These are phyloP conservation scores for Lampropteryx suffumata DNA, from an alignment of 2,888 invertebrate genomes.

Conservation along the genomic window DNA sequence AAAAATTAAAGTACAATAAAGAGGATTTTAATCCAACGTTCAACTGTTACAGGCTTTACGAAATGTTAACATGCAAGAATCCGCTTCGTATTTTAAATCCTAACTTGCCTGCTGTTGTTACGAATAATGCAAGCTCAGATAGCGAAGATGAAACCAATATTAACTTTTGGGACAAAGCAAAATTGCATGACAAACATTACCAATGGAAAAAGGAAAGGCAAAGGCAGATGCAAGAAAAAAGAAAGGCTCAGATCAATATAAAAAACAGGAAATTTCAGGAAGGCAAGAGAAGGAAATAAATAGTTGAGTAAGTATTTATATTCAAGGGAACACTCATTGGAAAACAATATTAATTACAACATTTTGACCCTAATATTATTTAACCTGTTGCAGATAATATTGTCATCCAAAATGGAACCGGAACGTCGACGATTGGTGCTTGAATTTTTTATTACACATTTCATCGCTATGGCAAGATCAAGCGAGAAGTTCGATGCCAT, in stretches of 20 bases:
- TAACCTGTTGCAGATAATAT: constrained; percentile 58
- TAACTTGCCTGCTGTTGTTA: constrained; percentile 51
- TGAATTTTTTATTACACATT: constrained; percentile 88
- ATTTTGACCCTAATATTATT: neutral
- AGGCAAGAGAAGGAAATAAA: constrained; percentile 74
- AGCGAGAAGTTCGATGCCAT: constrained; percentile 84
- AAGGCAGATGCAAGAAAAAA: constrained; percentile 63
- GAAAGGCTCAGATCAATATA: constrained; percentile 54
- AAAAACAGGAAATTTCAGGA: constrained; percentile 54
- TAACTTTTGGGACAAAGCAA: constrained; percentile 76
- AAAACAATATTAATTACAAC: no score
- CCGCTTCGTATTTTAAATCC: constrained; percentile 76
- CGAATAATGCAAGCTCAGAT: constrained; percentile 57
- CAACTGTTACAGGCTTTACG: constrained; percentile 83
- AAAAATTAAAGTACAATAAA: constrained; percentile 85
- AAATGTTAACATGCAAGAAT: constrained; percentile 82
- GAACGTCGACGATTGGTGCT: constrained; percentile 85
- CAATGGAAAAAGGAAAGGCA: constrained; percentile 72
- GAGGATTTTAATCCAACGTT: constrained; percentile 85
- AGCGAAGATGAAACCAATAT: constrained; percentile 65
- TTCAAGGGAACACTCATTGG: no score
- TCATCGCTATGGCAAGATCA: constrained; percentile 86
- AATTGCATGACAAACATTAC: constrained; percentile 76
- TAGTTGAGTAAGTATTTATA: constrained; percentile 80
- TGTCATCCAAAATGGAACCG: constrained; percentile 78